Evolutionary conservation across 2,888 invertebrate genomes (phyloP).

Genomic region (Chouioia cunea): DNA sequence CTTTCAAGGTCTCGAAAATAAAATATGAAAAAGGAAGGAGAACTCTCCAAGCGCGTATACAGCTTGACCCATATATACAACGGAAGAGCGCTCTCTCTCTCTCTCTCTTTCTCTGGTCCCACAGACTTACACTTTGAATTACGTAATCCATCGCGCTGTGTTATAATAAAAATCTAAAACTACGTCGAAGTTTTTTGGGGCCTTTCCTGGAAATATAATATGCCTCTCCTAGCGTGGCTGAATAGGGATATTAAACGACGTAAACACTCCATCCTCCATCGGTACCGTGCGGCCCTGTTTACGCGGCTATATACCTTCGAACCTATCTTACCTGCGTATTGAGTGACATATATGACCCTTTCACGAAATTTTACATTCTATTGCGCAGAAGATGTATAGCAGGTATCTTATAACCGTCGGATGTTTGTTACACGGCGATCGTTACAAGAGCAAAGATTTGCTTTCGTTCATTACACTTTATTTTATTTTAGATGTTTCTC

Average conservation of each 20-base stretch:
- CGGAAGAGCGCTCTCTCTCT: neutral
- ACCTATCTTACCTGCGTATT: no score
- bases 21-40: slow-evolving; percentile 41
- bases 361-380: no score
- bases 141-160: slow-evolving; percentile 35
- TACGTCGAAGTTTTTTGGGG: slow-evolving; percentile 38
- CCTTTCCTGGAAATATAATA: slow-evolving; percentile 33
- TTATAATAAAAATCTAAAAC: slow-evolving; percentile 37
- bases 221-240: neutral
- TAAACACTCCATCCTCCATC: no score
- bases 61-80: slow-evolving; percentile 29
- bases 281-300: no score
- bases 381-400: no score
- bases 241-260: no score
- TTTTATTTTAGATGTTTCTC: no score
- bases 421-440: no score
- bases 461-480: no score
- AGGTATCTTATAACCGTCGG: no score
- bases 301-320: no score
- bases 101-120: slow-evolving; percentile 30
- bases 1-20: slow-evolving; percentile 55
- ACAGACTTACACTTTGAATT: slow-evolving; percentile 36
- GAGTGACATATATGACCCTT: no score
- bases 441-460: neutral
- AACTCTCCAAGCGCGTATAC: neutral